Conservation (phyloP, 2,797 vertebrate genomes). For the Poecilia wingei region DNA sequence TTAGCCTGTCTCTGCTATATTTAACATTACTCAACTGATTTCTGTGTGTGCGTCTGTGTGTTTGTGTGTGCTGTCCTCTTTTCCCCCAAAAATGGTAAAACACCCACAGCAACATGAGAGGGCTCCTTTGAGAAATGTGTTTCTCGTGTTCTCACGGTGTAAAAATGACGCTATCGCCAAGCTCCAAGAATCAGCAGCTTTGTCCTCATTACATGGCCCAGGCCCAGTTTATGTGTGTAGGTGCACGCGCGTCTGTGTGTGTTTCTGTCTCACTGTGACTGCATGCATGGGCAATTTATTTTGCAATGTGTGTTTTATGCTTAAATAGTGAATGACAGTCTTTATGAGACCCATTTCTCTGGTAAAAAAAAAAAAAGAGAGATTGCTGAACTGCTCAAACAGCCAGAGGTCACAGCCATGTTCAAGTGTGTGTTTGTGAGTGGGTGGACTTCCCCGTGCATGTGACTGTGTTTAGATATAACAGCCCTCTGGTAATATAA, state of each 20-base stretch:
- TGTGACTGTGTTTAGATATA: slow-evolving; percentile 59
- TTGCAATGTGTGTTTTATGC: slow-evolving; percentile 50
- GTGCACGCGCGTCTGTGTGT: slow-evolving; percentile 20
- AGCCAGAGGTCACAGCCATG: slow-evolving; percentile 61
- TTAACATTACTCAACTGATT: slow-evolving; percentile 45
- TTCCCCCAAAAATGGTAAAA: slow-evolving; percentile 65
- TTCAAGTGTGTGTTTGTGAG: slow-evolving; percentile 42
- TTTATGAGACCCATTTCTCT: slow-evolving; percentile 67
- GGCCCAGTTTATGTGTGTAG: slow-evolving; percentile 29
- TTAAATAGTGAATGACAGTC: slow-evolving; percentile 74
- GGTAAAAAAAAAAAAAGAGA: slow-evolving; percentile 47
- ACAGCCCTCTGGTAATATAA: slow-evolving; percentile 53
- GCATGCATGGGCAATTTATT: slow-evolving; percentile 32
- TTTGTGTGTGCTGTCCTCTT: slow-evolving; percentile 19
- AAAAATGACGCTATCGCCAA: slow-evolving; percentile 70
- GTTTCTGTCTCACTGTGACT: slow-evolving; percentile 16
- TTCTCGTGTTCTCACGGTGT: slow-evolving; percentile 79
- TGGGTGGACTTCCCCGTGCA: slow-evolving; percentile 35
- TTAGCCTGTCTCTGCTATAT: slow-evolving; percentile 54
- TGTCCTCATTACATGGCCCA: slow-evolving; percentile 56
- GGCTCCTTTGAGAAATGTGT: slow-evolving; percentile 78
- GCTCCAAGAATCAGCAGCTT: slow-evolving; percentile 67
- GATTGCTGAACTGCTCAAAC: slow-evolving; percentile 67
- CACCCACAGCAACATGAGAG: slow-evolving; percentile 70
- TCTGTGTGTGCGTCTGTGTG: slow-evolving; percentile 28